Conservation (phyloP, 2,113 vertebrate species). For the Myanophis thanlyinensis region DNA sequence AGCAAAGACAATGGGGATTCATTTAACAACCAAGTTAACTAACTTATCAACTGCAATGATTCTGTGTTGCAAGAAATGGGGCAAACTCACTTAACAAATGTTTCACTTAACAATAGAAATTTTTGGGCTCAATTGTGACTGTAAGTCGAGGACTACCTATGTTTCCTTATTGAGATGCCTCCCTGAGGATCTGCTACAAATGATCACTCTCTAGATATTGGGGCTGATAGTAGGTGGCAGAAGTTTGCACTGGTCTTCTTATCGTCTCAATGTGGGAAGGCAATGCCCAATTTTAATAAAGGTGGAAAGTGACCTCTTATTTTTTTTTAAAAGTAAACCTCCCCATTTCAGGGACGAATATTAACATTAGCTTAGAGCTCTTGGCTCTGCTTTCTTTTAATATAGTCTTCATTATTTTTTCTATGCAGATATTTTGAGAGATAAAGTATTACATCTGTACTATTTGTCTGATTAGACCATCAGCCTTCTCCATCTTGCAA, state of each 20-base stretch:
- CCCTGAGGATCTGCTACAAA: neutral
- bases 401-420: neutral
- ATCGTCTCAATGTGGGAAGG: neutral
- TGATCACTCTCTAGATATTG: neutral
- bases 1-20: too few relatives aligned
- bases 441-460: neutral
- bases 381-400: neutral
- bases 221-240: neutral
- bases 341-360: neutral
- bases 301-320: neutral
- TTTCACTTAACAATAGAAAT: too few relatives aligned
- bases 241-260: neutral
- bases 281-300: neutral
- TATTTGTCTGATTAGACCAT: neutral
- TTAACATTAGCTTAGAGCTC: neutral
- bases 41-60: too few relatives aligned
- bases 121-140: too few relatives aligned
- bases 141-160: neutral
- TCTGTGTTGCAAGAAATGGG: too few relatives aligned
- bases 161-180: neutral
- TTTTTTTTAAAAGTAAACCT: neutral
- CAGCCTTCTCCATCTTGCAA: neutral
- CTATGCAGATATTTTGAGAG: neutral
- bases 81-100: too few relatives aligned
- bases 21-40: too few relatives aligned